Evolutionary conservation across 1,140 invertebrate species (phyloP), one percentile per base, ranked within the genome.

Genomic region (Sinella curviseta): DNA sequence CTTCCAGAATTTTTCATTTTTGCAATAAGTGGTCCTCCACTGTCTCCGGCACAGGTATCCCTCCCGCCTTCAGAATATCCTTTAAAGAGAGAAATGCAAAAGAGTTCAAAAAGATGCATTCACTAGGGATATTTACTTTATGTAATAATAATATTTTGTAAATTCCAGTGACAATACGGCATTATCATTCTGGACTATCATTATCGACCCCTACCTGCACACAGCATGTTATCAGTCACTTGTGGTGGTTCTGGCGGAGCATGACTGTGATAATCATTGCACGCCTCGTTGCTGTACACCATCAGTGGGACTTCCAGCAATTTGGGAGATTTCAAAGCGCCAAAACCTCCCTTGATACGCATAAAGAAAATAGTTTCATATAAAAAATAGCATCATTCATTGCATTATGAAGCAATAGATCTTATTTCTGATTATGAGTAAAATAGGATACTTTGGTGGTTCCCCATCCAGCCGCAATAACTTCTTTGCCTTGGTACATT

Each of bases 381-480:
- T 60, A 60, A 16, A n/a, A n/a, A 26, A 30, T 31, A 65, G 8
- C 3, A 65, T 65, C 16, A n/a, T 65, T 65, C 57, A 16, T 26
- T 8, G 20, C 39, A 48, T 48, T 8, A 8, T 48, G 20, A 20
- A 48, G 20, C 20, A 20, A 48, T 8, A 12, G 20, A 20, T 48
- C 39, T 48, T 20, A 48, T 8, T 48, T 48, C 20, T 48, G 20
- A 48, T 48, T 48, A 48, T 48, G 39, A 8, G 20, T 48, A 48
- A 48, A 48, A n/a, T n/a, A n/a, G n/a, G 14, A 30, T 70, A 70
- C 82, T 24, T 77, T 78, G 3, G 78, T 77, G 3, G 82, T 83
- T n/a, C 82, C 82, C 82, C 82, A 83, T n/a, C 82, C 82, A 2
- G 80, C 79, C 31, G 78, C 82, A 70, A 82, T 79, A 30, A 82